Base-by-base conservation (phyloP, 2,888 invertebrate species). In the Anthoptus insignis region DNA sequence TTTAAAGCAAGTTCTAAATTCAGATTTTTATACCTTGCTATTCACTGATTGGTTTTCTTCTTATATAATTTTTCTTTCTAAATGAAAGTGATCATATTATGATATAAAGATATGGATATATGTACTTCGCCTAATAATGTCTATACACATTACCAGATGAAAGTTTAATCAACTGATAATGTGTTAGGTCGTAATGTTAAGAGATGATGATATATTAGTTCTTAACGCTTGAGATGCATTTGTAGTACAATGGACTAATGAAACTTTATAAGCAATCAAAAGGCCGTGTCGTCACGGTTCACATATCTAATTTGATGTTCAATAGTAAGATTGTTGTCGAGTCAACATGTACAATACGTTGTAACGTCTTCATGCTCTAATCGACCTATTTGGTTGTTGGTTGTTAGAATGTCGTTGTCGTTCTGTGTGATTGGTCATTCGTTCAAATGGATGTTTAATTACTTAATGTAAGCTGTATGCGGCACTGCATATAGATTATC, bases 291-390 rank as follows among this genome's bases (percentile, higher is more conserved):
- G 27, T 57, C 34, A 60, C 37, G 45, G 63, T 52, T 45, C 63
- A 49, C 39, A 32, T 47, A 22, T 32, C 29, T 47, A 56, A 49
- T 56, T 21, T 22, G 49, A 49, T 14, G 24, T 21, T 56, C 21
- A 61, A 54, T 54, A 37, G 34, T 27, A 47, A 13, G 56, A 63
- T 61, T 61, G 47, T 54, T 54, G 56, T 63, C 49, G 49, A 63
- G 56, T 63, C 63, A 27, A 49, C 56, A 56, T 39, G 54, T 45
- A 53, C 21, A 32, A 32, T 47, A 21, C 45, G 47, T 47, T 24
- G 53, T 45, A 61, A 61, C 34, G 16, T 61, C 60, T 61, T 61
- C 53, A 54, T 61, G 53, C 60, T 61, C 32, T 53, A 54, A 61
- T 61, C 53, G 60, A 54, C 29, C 32, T 32, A 14, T 60, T 60